A percentile compares a stretch with the other conserved stretches of the same genome.
Evolutionary conservation across 2,888 invertebrate species (phyloP).

Genomic region (Chorisops tibialis): DNA sequence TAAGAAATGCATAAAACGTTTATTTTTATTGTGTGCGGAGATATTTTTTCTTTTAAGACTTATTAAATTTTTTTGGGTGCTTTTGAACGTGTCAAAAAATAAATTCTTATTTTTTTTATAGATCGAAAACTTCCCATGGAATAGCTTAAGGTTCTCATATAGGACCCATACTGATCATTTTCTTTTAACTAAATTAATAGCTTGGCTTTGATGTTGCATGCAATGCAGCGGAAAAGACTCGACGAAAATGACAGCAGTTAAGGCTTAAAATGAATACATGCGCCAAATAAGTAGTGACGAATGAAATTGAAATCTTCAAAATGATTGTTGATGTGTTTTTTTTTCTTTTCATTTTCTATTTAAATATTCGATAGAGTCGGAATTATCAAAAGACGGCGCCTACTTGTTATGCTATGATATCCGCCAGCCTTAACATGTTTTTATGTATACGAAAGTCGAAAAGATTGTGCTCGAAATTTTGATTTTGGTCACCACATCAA

Average conservation of each 20-base stretch:
- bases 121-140: background rate
- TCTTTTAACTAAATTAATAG: background rate
- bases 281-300: too few species aligned
- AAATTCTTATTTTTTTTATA: too few species aligned
- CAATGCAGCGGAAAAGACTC: background rate
- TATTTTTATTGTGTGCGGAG: background rate
- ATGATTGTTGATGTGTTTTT: background rate
- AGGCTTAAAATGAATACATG: too few species aligned
- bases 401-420: constrained; percentile 28
- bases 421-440: constrained; percentile 26
- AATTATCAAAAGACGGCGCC: constrained; percentile 31
- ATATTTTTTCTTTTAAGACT: too few species aligned
- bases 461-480: constrained; percentile 8
- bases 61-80: too few species aligned
- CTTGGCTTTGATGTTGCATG: background rate
- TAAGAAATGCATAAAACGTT: background rate
- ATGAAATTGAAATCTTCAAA: too few species aligned
- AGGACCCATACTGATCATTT: background rate
- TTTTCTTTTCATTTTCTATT: background rate
- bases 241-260: too few species aligned
- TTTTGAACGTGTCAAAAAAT: too few species aligned
- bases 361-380: background rate
- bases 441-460: constrained; percentile 19
- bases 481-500: background rate
- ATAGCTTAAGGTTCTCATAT: background rate